Percentiles rank a stretch among this genome's conserved stretches.
phyloP scores from a whole-genome alignment of 2,797 vertebrate genomes.

The Enteromius thamalakanensis region DNA sequence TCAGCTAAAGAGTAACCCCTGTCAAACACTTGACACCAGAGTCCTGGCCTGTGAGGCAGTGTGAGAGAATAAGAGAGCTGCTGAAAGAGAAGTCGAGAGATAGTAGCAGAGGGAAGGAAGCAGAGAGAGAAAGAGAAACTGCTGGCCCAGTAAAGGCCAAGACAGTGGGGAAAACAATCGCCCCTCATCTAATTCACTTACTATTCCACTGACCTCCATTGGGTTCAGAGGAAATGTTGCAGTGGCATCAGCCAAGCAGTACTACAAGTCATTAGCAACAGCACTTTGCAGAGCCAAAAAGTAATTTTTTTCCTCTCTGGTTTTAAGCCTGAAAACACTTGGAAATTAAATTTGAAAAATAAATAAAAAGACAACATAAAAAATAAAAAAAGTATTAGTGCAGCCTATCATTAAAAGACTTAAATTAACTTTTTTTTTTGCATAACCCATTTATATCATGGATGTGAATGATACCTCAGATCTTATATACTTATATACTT shows the following conservation, averaged over 20 bases:
- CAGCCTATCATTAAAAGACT: background rate
- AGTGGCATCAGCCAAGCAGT: slow-evolving; percentile 12
- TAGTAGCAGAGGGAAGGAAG: slow-evolving; percentile 25
- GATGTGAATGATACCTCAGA: background rate
- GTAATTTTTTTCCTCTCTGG: background rate
- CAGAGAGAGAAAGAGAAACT: slow-evolving; percentile 39
- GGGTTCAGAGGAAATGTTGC: slow-evolving; percentile 20
- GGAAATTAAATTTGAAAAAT: background rate
- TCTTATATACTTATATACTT: background rate
- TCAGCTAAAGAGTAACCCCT: slow-evolving; percentile 37
- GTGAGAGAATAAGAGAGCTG: slow-evolving; percentile 24
- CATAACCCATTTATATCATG: background rate
- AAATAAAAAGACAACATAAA: background rate
- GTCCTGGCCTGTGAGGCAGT: slow-evolving; percentile 31
- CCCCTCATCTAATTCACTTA: slow-evolving; percentile 58
- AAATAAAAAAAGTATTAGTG: background rate
- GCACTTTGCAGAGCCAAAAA: background rate
- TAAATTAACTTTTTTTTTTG: background rate
- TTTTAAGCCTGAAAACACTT: background rate
- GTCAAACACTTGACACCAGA: slow-evolving; percentile 53
- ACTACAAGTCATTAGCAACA: slow-evolving; percentile 18
- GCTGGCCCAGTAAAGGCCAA: slow-evolving; percentile 30
- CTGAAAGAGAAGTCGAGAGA: slow-evolving; percentile 37
- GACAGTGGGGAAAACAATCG: slow-evolving; percentile 41
- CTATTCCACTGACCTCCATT: slow-evolving; percentile 52